These are phyloP conservation scores for Gortyna flavago DNA, from an alignment of 2,888 invertebrate genomes.

Conservation along the genomic window DNA sequence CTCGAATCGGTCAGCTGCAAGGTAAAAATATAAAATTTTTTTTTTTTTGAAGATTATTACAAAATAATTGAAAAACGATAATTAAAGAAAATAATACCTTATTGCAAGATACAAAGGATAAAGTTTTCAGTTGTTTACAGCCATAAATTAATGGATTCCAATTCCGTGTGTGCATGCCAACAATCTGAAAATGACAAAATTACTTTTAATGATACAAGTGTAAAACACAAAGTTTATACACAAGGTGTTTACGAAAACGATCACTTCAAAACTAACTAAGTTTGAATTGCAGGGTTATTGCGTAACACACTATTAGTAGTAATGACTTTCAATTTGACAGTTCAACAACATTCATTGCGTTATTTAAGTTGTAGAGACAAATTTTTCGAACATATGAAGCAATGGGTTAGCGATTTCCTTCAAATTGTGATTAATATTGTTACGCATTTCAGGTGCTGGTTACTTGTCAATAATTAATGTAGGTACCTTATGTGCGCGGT, in stretches of 20 bases:
- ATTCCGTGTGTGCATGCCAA: slow-evolving; percentile 87
- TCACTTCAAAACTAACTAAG: not conserved
- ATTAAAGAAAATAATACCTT: slow-evolving; percentile 74
- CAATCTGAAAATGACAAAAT: slow-evolving; percentile 76
- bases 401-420: no score
- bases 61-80: not conserved
- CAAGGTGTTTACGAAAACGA: not conserved
- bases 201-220: not conserved
- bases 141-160: slow-evolving; percentile 88
- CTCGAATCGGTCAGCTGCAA: slow-evolving; percentile 85
- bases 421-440: no score
- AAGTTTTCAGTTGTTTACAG: slow-evolving; percentile 85
- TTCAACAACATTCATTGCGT: not conserved
- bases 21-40: slow-evolving; percentile 16
- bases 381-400: no score
- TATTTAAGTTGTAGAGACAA: no score
- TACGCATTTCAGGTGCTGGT: no score
- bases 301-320: no score
- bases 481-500: not conserved
- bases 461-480: not conserved
- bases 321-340: no score
- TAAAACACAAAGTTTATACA: not conserved
- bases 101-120: slow-evolving; percentile 87
- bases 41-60: not conserved
- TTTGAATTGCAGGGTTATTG: not conserved